Evolutionary conservation across 1,140 invertebrate species (phyloP), one percentile per base, ranked within the genome.

Genomic region (Panulirus ornatus): DNA sequence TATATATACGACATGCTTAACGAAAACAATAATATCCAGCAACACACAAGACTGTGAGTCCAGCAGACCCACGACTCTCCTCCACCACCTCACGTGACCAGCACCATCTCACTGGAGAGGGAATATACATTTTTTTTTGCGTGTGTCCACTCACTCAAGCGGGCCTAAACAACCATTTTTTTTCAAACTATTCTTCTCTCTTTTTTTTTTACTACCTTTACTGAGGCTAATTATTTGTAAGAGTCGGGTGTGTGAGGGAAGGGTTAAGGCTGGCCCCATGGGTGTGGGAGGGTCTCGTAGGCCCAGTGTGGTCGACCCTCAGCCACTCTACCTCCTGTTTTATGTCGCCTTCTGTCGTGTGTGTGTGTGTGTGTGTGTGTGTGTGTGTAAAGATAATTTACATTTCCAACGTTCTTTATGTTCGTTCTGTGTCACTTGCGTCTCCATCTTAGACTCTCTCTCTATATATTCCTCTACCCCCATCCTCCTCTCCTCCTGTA

Each of bases 211-310:
- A 34, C 63, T 63, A 58, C 73, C 83, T 89, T 89, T 89, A 89
- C 87, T 82, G 87, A 83, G 87, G 38, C 87, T 82, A 89, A 89
- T 89, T 83, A 89, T 89, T 89, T 83, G 87, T 83, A 89, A 83
- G 79, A 58, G 78, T 6, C 38, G 27, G 58, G 42, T 34, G 73
- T 36, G 87, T 82, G 63, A 89, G 87, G 34, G 54, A 83, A 83
- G 87, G 87, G 75, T 88, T 83, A 38, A 73, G 66, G 78, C 70
- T 40, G 36, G 38, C 54, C 58, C 38, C 30, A 54, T 27, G 51
- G 75, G 58, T 51, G 27, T 87, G 73, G n/a, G n/a, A 87, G 73
- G 84, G 38, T 87, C 73, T 36, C 44, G 63, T 58, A 87, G 84
- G 84, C 73, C 84, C 51, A n/a, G 75, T 87, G 84, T 73, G 84